Conservation (phyloP, 2,797 vertebrate species). For the Kryptolebias ocellatus region DNA sequence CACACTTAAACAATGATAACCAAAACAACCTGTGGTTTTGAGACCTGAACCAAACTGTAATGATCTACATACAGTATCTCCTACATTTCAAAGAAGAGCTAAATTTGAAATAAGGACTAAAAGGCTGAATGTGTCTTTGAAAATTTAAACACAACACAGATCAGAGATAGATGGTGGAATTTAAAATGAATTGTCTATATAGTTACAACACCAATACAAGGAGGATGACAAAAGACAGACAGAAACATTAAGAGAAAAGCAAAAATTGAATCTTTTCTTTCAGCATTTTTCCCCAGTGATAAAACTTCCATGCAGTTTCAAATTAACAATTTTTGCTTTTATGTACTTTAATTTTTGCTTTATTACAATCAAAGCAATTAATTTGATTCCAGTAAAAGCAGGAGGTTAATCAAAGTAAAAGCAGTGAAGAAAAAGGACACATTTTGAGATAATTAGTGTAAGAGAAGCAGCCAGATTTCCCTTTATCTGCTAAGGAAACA, state of each 20-base stretch:
- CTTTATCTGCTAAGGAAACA: slow-evolving; percentile 2
- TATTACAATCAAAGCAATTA: neutral
- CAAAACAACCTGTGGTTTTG: neutral
- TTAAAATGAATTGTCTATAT: neutral
- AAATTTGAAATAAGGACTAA: neutral
- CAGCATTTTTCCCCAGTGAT: neutral
- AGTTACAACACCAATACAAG: slow-evolving; percentile 23
- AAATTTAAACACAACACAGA: neutral
- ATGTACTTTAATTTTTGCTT: slow-evolving; percentile 22
- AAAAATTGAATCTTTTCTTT: neutral
- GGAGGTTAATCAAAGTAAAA: neutral
- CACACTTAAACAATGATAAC: neutral
- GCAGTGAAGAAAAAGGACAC: neutral
- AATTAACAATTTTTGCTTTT: neutral
- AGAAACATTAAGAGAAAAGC: neutral
- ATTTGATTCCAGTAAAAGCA: neutral
- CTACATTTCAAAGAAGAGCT: neutral
- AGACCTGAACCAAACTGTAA: neutral
- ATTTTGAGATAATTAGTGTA: slow-evolving; percentile 4
- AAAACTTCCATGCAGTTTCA: neutral
- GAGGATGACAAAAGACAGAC: slow-evolving; percentile 11
- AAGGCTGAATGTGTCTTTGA: neutral
- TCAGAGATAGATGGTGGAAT: neutral
- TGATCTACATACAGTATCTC: neutral
- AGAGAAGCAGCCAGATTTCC: slow-evolving; percentile 8